A percentile compares a stretch with the other conserved stretches of the same genome.
phyloP scores from a whole-genome alignment of 2,113 vertebrate species.

The Ovis aries region ARS-UI_Ramb_v3.0 NC_056057.1:110466001-110466500 shows the following conservation, averaged over 20 bases:
- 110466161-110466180: neutral
- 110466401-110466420: neutral
- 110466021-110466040: neutral
- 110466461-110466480: neutral
- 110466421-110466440: neutral
- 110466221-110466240: neutral
- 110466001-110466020: neutral
- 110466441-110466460: neutral
- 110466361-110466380: neutral
- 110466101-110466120: neutral
- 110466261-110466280: neutral
- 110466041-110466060: neutral
- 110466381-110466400: neutral
- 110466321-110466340: neutral
- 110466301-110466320: neutral
- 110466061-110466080: neutral
- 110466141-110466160: neutral
- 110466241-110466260: neutral
- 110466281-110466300: neutral
- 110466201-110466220: neutral
- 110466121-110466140: neutral
- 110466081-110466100: neutral
- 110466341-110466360: neutral
- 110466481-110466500: neutral
- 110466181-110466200: neutral